A percentile compares a stretch with the other conserved stretches of the same genome.
phyloP scores from a whole-genome alignment of 2,888 invertebrate species.

The Seira musarum region DNA sequence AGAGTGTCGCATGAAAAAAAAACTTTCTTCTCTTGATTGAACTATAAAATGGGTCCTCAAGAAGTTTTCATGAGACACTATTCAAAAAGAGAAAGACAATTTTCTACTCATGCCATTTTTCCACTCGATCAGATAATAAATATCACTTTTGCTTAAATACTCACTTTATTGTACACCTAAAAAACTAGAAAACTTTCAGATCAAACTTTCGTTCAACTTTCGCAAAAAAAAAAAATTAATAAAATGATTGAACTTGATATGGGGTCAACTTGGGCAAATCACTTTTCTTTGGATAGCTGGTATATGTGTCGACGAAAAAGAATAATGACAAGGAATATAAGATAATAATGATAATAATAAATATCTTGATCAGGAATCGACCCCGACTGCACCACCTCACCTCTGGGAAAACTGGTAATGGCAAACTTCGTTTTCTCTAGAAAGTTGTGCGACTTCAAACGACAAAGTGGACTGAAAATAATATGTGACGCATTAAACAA shows the following conservation, averaged over 20 bases:
- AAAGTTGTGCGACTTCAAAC: background rate
- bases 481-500: too few species aligned
- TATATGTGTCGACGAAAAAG: slow-evolving; percentile 7
- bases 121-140: slow-evolving; percentile 39
- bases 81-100: slow-evolving; percentile 18
- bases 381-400: background rate
- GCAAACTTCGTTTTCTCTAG: background rate
- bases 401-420: background rate
- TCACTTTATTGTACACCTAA: background rate
- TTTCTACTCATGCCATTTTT: slow-evolving; percentile 35
- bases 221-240: slow-evolving; percentile 14
- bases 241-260: slow-evolving; percentile 17
- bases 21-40: slow-evolving; percentile 53
- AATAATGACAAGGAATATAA: slow-evolving; percentile 19
- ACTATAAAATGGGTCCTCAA: slow-evolving; percentile 1
- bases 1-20: slow-evolving; percentile 37
- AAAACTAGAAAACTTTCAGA: slow-evolving; percentile 18
- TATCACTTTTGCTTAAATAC: slow-evolving; percentile 13
- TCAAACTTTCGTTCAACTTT: slow-evolving; percentile 13
- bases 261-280: slow-evolving; percentile 28
- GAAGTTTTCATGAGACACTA: background rate
- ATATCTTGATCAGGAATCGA: background rate
- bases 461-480: too few species aligned
- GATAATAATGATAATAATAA: background rate
- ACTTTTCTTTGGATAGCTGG: slow-evolving; percentile 35